phyloP scores from a whole-genome alignment of 2,113 vertebrate species.

The Drymodes brunneopygia region DNA sequence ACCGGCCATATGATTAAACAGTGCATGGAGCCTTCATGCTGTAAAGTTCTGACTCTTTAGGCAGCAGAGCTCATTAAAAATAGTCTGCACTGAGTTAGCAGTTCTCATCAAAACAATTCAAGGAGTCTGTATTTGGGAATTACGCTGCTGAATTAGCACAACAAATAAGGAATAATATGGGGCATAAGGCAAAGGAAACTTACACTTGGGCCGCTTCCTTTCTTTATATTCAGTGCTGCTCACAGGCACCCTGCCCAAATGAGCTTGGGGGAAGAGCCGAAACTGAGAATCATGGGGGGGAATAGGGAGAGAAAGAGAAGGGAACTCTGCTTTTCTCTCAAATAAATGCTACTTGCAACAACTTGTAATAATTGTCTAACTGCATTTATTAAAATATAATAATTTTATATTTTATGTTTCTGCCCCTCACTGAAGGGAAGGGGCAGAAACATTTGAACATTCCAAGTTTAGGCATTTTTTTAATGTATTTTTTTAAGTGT shows the following conservation, averaged over 20 bases:
- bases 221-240: conserved; percentile 12
- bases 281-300: not conserved
- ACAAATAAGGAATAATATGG: conserved; percentile 44
- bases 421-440: not conserved
- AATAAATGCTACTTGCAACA: not conserved
- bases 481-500: not conserved
- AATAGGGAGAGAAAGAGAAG: not conserved
- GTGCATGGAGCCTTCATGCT: not conserved
- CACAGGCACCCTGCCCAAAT: conserved; percentile 14
- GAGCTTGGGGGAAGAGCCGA: not conserved
- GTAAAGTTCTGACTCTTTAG: not conserved
- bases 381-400: not conserved
- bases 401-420: too few species aligned
- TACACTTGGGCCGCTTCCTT: conserved; percentile 4
- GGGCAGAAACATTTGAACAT: not conserved
- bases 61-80: not conserved
- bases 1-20: not conserved
- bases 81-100: conserved; percentile 35
- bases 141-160: conserved; percentile 36
- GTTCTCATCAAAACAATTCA: conserved; percentile 36
- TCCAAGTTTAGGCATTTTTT: not conserved
- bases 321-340: not conserved
- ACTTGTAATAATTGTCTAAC: not conserved
- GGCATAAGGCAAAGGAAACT: conserved; percentile 23
- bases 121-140: conserved; percentile 40